Evolutionary conservation across 2,888 invertebrate species (phyloP), one percentile per base, ranked within the genome.

Genomic region (Polydrusus cervinus): DNA sequence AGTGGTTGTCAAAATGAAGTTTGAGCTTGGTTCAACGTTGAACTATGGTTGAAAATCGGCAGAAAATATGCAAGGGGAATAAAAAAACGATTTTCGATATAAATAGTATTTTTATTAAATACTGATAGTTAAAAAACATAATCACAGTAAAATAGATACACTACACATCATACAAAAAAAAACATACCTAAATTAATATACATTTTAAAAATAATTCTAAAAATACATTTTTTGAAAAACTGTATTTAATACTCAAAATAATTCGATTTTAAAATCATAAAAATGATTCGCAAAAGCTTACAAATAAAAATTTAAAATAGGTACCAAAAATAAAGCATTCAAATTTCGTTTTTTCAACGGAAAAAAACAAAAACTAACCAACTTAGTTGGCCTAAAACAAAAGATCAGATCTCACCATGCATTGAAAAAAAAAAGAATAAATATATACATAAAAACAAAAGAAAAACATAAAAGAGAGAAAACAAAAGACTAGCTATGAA

Each of bases 71-170:
- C 3, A 6, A 38, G 61, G 7, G n/a, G 20, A 30, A 68, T 55
- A 13, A 55, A 57, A 55, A 16, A 3, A 55, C 18, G 6, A n/a
- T 2, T 34, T 65, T 72, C 61, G 61, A 62, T 67, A 68, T 74
- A 68, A 78, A 74, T 78, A 78, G 75, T 77, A 75, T 70, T 77
- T 76, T 78, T 77, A 78, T 78, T 83, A 84, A 84, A 84, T 84
- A 84, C 83, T 84, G 83, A 82, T 84, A 80, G 82, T 82, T 80
- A 80, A 83, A 83, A 84, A 82, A 84, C 82, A 84, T 83, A 85
- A 84, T 85, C 84, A 85, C 85, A 85, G 83, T 80, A 83, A 83
- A 83, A 84, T 85, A 85, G 74, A 74, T 76, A 76, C 74, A 77
- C 70, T 74, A 75, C 71, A 70, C 65, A 62, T 30, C 61, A 49